Percentiles rank a stretch among this genome's conserved stretches.
These are phyloP conservation scores for Aspidapion aeneum DNA, from an alignment of 2,888 invertebrate genomes.

Conservation along the genomic window DNA sequence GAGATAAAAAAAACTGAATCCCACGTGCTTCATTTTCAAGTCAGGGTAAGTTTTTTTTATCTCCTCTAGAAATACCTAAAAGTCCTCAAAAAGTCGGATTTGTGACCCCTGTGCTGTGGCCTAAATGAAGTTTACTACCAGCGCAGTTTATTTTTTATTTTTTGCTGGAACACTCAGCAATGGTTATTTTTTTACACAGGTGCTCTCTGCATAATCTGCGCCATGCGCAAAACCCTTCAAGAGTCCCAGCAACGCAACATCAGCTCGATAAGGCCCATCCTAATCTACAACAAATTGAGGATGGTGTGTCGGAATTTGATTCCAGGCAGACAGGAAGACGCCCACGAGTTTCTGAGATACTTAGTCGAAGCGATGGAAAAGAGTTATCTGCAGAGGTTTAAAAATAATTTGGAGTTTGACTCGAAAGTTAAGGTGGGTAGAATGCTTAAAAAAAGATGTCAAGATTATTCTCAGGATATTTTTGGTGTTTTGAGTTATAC, in stretches of 20 bases:
- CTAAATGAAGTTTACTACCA: too few species aligned
- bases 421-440: slow-evolving; percentile 66
- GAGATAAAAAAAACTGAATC: too few species aligned
- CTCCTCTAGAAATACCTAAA: too few species aligned
- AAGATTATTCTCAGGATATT: not conserved
- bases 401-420: slow-evolving; percentile 71
- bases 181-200: not conserved
- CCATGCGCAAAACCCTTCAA: slow-evolving; percentile 75
- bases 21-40: too few species aligned
- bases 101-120: too few species aligned
- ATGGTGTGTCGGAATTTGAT: slow-evolving; percentile 80
- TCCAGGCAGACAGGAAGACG: slow-evolving; percentile 94
- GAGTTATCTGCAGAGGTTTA: slow-evolving; percentile 73
- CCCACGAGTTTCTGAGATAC: slow-evolving; percentile 94
- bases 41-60: too few species aligned
- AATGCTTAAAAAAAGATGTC: not conserved
- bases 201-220: slow-evolving; percentile 78
- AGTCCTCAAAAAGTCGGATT: too few species aligned
- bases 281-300: slow-evolving; percentile 77
- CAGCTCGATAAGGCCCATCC: slow-evolving; percentile 72
- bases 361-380: slow-evolving; percentile 94
- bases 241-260: slow-evolving; percentile 57
- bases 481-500: too few species aligned
- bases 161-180: too few species aligned
- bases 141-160: too few species aligned